phyloP scores from a whole-genome alignment of 2,113 vertebrate species.

The Otis tarda region DNA sequence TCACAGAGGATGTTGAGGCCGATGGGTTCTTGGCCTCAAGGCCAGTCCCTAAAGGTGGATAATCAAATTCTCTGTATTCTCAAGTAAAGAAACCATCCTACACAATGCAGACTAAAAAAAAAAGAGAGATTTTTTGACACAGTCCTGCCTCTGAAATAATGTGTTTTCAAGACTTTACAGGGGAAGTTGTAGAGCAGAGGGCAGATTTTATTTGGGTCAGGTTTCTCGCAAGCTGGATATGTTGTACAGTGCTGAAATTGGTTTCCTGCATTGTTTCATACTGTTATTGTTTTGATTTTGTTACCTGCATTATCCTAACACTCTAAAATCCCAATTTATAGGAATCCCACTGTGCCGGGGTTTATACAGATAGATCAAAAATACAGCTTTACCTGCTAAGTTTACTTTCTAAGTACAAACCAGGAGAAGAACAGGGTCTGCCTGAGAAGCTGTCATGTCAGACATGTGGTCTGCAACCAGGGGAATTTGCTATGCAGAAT shows the following conservation, averaged over 20 bases:
- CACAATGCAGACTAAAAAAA: neutral
- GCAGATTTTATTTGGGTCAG: neutral
- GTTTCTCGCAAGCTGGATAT: neutral
- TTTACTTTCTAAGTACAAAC: neutral
- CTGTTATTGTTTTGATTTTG: constrained; percentile 30
- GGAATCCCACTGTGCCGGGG: neutral
- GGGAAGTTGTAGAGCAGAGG: constrained; percentile 37
- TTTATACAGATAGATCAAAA: neutral
- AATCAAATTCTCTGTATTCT: neutral
- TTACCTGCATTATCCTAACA: constrained; percentile 4
- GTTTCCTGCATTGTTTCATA: neutral
- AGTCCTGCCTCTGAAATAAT: neutral
- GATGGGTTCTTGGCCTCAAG: neutral
- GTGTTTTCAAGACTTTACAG: neutral
- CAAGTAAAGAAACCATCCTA: neutral
- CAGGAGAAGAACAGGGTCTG: neutral
- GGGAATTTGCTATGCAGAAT: neutral
- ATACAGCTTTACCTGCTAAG: neutral
- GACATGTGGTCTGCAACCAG: neutral
- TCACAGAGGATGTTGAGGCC: neutral
- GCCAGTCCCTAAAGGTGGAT: neutral
- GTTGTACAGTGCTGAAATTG: neutral
- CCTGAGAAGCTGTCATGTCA: neutral
- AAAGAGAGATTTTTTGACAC: neutral
- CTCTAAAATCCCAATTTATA: constrained; percentile 3